Conservation (phyloP, 2,113 vertebrate species). For the Philantomba maxwellii region DNA sequence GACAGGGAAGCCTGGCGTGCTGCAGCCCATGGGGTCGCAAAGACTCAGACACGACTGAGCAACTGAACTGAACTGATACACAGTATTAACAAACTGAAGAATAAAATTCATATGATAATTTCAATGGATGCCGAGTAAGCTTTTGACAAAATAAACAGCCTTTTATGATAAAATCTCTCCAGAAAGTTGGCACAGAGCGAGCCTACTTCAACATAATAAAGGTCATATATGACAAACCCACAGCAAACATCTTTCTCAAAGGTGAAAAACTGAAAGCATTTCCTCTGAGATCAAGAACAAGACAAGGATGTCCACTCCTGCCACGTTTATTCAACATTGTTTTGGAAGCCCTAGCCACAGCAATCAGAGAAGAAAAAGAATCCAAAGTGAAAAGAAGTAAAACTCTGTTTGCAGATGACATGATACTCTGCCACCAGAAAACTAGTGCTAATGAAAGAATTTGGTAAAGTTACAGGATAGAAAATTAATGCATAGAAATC, state of each 20-base stretch:
- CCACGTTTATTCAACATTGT: not conserved
- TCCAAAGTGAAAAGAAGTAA: not conserved
- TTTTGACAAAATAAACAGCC: not conserved
- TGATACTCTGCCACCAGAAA: not conserved
- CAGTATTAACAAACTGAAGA: not conserved
- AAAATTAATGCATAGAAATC: not conserved
- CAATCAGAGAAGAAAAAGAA: not conserved
- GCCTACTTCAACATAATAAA: not conserved
- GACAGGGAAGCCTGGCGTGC: not conserved
- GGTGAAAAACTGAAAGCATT: not conserved
- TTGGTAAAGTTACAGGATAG: not conserved
- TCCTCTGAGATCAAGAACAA: not conserved
- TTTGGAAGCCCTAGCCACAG: not conserved
- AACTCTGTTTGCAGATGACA: not conserved
- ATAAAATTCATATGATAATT: not conserved
- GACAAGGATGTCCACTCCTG: not conserved
- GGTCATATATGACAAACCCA: not conserved
- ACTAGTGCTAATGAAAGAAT: not conserved
- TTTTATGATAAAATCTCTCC: not conserved
- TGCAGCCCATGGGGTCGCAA: fast-evolving
- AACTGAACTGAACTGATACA: not conserved
- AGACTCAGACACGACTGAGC: not conserved
- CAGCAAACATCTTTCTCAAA: not conserved
- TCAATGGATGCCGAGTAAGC: not conserved
- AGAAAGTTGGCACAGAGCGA: not conserved